These are phyloP conservation scores for Apis mellifera DNA, from an alignment of 1,140 invertebrate species.

Conservation along the genomic window DNA sequence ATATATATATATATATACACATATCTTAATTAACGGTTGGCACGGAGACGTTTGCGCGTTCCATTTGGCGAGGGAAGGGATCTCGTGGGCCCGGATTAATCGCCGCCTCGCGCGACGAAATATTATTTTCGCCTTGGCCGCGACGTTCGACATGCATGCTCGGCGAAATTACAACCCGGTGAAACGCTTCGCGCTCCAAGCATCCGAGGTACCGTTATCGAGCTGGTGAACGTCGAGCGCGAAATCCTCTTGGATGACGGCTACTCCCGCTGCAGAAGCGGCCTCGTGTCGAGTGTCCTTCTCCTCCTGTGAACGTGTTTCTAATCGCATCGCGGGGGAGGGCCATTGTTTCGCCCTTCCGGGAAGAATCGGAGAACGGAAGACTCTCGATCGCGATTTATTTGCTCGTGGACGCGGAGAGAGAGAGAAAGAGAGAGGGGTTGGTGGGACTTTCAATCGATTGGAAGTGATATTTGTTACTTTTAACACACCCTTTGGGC, in stretches of 20 bases:
- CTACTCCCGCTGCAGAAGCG: background rate
- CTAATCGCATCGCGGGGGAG: slow-evolving; percentile 58
- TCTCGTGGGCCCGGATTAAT: slow-evolving; percentile 4
- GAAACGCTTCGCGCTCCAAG: slow-evolving; percentile 6
- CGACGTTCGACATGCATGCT: slow-evolving; percentile 5
- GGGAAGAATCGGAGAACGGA: slow-evolving; percentile 22
- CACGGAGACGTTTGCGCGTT: background rate
- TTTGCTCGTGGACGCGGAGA: no score
- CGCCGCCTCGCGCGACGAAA: background rate
- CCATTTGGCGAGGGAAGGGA: background rate
- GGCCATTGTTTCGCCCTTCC: slow-evolving; percentile 60
- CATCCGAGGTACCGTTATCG: slow-evolving; percentile 19
- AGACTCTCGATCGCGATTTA: background rate
- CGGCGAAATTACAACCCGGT: slow-evolving; percentile 8
- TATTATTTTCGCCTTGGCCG: slow-evolving; percentile 15
- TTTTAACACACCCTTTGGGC: no score
- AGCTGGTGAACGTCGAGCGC: background rate
- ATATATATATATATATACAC: no score
- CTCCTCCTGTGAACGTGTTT: background rate
- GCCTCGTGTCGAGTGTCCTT: background rate
- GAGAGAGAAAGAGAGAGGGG: no score
- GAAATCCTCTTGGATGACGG: slow-evolving; percentile 24
- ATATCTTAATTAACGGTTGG: slow-evolving; percentile 20
- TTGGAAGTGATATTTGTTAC: no score
- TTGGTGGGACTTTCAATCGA: no score